phyloP scores from a whole-genome alignment of 1,140 invertebrate species.

The Brachionus paranguensis region DNA sequence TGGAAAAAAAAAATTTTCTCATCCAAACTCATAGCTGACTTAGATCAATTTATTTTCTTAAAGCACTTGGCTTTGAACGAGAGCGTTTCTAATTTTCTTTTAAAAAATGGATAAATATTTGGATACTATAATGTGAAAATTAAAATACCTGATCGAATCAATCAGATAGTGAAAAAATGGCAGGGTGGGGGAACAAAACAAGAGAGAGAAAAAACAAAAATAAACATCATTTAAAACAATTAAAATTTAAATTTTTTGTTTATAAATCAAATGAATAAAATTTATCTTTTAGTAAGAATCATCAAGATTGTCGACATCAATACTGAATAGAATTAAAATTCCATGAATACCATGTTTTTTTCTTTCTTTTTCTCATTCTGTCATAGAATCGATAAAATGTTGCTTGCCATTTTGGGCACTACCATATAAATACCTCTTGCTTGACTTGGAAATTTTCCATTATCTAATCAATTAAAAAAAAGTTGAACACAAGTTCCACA shows the following conservation, averaged over 20 bases:
- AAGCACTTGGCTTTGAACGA: neutral
- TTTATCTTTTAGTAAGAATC: neutral
- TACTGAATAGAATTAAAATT: constrained; percentile 6
- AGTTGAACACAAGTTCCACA: neutral
- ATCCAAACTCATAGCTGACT: no score
- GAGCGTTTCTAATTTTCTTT: neutral
- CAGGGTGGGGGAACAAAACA: neutral
- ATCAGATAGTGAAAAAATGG: neutral
- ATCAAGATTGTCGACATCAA: neutral
- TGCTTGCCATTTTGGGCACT: neutral
- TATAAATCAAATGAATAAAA: constrained; percentile 15
- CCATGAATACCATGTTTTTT: constrained; percentile 1
- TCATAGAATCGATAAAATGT: neutral
- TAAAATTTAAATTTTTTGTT: constrained; percentile 20
- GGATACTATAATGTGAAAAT: neutral
- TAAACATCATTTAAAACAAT: neutral
- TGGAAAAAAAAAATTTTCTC: neutral
- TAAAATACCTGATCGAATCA: neutral
- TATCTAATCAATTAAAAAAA: neutral
- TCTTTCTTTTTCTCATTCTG: neutral
- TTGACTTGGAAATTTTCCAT: neutral
- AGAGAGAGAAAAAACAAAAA: neutral
- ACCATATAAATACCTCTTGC: constrained; percentile 5
- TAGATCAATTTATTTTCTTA: neutral
- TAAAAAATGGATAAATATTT: neutral